Base-by-base conservation (phyloP, 2,888 invertebrate species). In the Epistrophella euchroma region DNA sequence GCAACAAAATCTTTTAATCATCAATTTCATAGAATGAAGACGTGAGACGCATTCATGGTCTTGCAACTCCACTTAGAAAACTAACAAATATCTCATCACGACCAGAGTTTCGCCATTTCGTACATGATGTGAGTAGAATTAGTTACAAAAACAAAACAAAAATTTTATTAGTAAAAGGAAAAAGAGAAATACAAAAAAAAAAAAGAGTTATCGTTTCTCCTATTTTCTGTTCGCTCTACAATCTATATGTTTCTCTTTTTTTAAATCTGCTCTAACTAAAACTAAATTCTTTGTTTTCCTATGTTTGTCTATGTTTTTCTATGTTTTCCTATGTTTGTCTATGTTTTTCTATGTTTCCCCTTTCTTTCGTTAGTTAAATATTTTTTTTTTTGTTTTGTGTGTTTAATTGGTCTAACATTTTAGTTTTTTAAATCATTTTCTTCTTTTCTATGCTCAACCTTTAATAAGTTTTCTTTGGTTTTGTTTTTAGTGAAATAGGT, bases 31-130 rank as follows among this genome's bases (percentile, higher is more conserved):
- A 92, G 92, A 92, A 91, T 89, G 92, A 92, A 90, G 92, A 92
- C 90, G 91, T 91, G 90, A 91, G 92, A 91, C 91, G 92, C 89
- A 92, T 92, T 90, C 92, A 92, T 90, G 92, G 92, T 92, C 92
- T 92, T 91, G 92, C 92, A 79, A 92, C 92, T 91, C 92, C 92
- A 89, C 91, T 92, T 90, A 91, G 92, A 92, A 92, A 92, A 92
- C 89, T 92, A 90, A 91, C 91, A 90, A 92, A 92, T 92, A 92
- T 92, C 86, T 92, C 92, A 91, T 92, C 92, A 91, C 92, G 92
- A 91, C 92, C 92, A 90, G 92, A 92, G 91, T 92, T 92, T 90
- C 92, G 92, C 90, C 92, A 92, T 91, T 92, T 92, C 91, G 89
- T 92, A 90, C 91, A 92, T 90, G 92, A 92, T 91, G 92, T 92